A percentile compares a stretch with the other conserved stretches of the same genome.
phyloP scores from a whole-genome alignment of 2,888 invertebrate species.

The Mallateleia sp. region DNA sequence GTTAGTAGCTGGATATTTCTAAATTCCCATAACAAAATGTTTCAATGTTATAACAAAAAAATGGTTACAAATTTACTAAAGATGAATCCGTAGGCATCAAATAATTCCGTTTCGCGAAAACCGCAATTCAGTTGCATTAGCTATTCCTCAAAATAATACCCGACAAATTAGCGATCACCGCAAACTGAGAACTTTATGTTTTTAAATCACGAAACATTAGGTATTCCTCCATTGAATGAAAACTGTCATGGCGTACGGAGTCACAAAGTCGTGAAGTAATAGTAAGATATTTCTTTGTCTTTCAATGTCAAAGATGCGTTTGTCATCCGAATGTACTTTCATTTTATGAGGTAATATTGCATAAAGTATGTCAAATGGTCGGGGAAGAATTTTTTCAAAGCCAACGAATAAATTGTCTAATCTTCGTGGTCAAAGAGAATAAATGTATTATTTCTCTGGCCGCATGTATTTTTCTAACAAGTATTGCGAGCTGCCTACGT shows the following conservation, averaged over 20 bases:
- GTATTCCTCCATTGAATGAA: conserved; percentile 38
- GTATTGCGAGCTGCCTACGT: conserved; percentile 70
- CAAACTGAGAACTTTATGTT: conserved; percentile 36
- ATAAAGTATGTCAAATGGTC: conserved; percentile 64
- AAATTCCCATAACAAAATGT: too few relatives aligned
- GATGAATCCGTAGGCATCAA: conserved; percentile 43
- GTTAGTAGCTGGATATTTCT: too few relatives aligned
- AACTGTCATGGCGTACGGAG: conserved; percentile 15
- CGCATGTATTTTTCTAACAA: conserved; percentile 55
- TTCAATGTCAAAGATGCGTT: conserved; percentile 72
- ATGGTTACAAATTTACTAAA: conserved; percentile 2
- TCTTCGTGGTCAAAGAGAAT: conserved; percentile 62
- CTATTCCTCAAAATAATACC: conserved; percentile 30
- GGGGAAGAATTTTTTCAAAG: conserved; percentile 38
- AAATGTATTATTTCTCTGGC: conserved; percentile 53
- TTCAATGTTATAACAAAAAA: too few relatives aligned
- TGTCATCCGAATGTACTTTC: conserved; percentile 65
- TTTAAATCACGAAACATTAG: conserved; percentile 40
- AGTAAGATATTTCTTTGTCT: conserved; percentile 67
- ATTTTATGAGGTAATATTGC: conserved; percentile 67
- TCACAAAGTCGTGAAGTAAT: conserved; percentile 51
- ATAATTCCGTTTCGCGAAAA: conserved; percentile 35
- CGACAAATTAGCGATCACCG: conserved; percentile 56
- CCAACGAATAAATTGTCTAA: conserved; percentile 49
- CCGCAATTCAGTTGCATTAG: conserved; percentile 42